A percentile compares a stretch with the other conserved stretches of the same genome.
Conservation (phyloP, 2,113 vertebrate species). For the Stercorarius parasiticus region DNA sequence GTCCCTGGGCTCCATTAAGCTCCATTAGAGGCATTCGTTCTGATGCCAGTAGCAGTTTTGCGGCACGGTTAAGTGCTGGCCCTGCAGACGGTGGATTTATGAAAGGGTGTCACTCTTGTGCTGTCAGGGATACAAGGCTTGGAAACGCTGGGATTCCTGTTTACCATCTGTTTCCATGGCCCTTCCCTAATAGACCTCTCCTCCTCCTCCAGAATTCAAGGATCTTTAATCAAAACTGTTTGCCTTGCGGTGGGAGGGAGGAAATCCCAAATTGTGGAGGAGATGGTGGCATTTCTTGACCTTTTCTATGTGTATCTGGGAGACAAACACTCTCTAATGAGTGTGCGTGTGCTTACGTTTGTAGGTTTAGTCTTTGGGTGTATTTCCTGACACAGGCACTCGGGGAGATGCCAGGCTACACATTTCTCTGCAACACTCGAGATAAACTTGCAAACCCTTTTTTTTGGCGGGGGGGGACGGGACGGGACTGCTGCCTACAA, state of each 20-base stretch:
- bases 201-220: background rate
- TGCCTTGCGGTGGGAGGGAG: background rate
- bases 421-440: background rate
- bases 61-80: background rate
- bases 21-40: background rate
- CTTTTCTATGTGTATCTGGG: background rate
- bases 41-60: background rate
- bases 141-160: background rate
- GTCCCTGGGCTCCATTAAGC: constrained; percentile 20
- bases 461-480: too few species aligned
- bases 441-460: background rate
- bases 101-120: background rate
- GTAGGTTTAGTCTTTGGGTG: background rate
- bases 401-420: fast-evolving
- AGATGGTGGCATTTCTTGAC: background rate
- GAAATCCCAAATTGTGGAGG: background rate
- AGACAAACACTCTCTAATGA: background rate
- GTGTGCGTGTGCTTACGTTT: background rate
- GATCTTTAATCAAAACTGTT: constrained; percentile 1
- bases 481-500: background rate
- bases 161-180: background rate
- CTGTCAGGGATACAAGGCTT: background rate
- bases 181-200: background rate
- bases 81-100: background rate
- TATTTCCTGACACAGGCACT: background rate